Percentiles rank a stretch among this genome's conserved stretches.
phyloP scores from a whole-genome alignment of 2,113 vertebrate species.

The Gobius niger region DNA sequence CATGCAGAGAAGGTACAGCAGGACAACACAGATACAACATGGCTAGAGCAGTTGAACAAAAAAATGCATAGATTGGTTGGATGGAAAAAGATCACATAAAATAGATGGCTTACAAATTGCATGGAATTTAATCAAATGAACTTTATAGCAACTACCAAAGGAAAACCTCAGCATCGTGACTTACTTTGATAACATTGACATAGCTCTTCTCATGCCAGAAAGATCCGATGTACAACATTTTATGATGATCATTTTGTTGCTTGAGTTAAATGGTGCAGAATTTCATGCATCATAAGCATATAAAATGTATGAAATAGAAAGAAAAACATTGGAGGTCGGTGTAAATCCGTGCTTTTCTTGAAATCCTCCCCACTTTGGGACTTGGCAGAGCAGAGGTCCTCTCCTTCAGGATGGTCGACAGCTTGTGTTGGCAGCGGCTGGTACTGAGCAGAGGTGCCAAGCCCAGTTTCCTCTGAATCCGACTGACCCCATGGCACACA shows the following conservation, averaged over 20 bases:
- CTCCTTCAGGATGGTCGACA: slow-evolving; percentile 41
- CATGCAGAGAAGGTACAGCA: too few relatives aligned
- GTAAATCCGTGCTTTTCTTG: slow-evolving; percentile 52
- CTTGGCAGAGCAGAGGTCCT: slow-evolving; percentile 43
- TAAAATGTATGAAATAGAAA: slow-evolving; percentile 44
- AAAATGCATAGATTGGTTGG: too few relatives aligned
- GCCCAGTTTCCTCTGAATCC: slow-evolving; percentile 53
- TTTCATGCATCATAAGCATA: slow-evolving; percentile 42
- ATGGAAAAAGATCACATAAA: too few relatives aligned
- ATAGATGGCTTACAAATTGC: too few relatives aligned
- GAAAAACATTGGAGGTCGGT: slow-evolving; percentile 40
- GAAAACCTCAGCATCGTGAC: slow-evolving; percentile 16
- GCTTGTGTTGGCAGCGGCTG: slow-evolving; percentile 64
- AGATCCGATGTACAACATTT: slow-evolving; percentile 12
- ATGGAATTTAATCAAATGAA: neutral
- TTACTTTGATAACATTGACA: slow-evolving; percentile 9
- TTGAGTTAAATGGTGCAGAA: slow-evolving; percentile 26
- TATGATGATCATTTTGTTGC: slow-evolving; percentile 10
- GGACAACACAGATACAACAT: too few relatives aligned
- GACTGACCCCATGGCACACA: slow-evolving; percentile 49
- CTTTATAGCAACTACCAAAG: slow-evolving; percentile 11
- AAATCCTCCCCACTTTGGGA: slow-evolving; percentile 37
- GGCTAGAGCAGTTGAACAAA: too few relatives aligned
- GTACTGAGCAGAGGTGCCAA: slow-evolving; percentile 43
- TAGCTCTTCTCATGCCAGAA: slow-evolving; percentile 3